Evolutionary conservation across 2,797 vertebrate genomes (phyloP).

Genomic region (Tangara arthus): DNA sequence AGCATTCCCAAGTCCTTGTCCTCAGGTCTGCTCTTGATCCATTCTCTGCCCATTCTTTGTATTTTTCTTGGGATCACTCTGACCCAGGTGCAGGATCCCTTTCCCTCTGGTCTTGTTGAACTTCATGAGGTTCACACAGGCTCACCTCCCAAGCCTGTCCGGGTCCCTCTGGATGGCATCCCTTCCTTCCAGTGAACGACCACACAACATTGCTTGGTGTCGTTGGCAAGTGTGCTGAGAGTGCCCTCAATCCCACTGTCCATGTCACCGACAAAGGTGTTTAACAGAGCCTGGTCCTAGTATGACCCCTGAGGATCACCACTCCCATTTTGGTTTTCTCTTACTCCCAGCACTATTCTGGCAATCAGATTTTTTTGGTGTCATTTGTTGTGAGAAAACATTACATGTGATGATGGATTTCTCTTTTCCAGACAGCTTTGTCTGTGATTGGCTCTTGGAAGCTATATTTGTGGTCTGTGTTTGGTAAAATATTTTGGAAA

Average conservation of each 20-base stretch:
- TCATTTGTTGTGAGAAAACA: not conserved
- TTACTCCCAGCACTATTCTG: not conserved
- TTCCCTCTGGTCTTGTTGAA: not conserved
- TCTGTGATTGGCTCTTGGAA: not conserved
- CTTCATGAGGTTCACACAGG: not conserved
- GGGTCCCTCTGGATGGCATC: not conserved
- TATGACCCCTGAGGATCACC: not conserved
- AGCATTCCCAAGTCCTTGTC: not conserved
- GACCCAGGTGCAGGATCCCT: not conserved
- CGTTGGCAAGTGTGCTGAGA: not conserved
- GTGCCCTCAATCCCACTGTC: not conserved
- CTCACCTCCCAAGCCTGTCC: not conserved
- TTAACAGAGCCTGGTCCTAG: not conserved
- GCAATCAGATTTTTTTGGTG: not conserved
- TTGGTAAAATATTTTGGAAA: conserved; percentile 26
- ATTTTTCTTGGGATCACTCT: not conserved
- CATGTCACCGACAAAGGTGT: not conserved
- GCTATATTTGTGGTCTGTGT: not conserved
- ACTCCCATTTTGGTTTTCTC: not conserved
- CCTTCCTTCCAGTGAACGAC: not conserved
- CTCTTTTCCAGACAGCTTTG: not conserved
- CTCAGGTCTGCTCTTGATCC: not conserved
- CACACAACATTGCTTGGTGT: not conserved
- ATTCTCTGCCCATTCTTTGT: not conserved
- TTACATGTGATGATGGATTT: not conserved